phyloP scores from a whole-genome alignment of 2,888 invertebrate genomes.

The Physocephala rufipes region DNA sequence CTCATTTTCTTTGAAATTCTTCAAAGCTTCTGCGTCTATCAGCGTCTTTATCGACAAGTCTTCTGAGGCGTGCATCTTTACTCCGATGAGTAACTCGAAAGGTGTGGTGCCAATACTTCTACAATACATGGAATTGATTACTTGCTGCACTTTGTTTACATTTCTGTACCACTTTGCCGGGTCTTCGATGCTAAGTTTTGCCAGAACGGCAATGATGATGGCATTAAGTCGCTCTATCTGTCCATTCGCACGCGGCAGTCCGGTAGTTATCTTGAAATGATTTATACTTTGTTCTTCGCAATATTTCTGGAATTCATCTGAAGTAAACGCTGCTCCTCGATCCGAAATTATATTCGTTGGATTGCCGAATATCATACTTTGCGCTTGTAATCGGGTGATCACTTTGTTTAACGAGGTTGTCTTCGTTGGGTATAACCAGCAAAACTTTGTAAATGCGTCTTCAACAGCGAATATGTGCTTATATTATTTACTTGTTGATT shows the following conservation, averaged over 20 bases:
- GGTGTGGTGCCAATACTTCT: constrained; percentile 41
- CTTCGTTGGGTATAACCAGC: constrained; percentile 58
- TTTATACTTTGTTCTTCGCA: constrained; percentile 51
- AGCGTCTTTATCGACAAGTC: constrained; percentile 33
- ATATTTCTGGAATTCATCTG: constrained; percentile 53
- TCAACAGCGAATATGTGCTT: constrained; percentile 55
- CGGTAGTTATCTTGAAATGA: constrained; percentile 39
- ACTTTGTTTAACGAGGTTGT: constrained; percentile 52
- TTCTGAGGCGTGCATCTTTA: constrained; percentile 36
- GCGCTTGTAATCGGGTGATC: constrained; percentile 50
- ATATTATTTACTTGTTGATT: constrained; percentile 48
- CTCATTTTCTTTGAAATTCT: too few species aligned
- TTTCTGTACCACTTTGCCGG: constrained; percentile 39
- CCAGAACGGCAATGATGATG: constrained; percentile 30
- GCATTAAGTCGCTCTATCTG: constrained; percentile 39
- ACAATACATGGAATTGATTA: constrained; percentile 39
- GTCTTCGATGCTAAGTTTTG: constrained; percentile 36
- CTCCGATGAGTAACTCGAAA: constrained; percentile 25
- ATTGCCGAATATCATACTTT: constrained; percentile 59
- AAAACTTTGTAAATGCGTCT: constrained; percentile 58
- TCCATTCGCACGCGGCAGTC: constrained; percentile 38
- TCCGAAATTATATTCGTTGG: constrained; percentile 57
- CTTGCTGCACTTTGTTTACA: constrained; percentile 35
- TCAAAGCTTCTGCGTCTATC: constrained; percentile 35
- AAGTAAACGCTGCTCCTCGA: constrained; percentile 53